Evolutionary conservation across 2,888 invertebrate genomes (phyloP).

Genomic region (Megaustenia siamemsis): DNA sequence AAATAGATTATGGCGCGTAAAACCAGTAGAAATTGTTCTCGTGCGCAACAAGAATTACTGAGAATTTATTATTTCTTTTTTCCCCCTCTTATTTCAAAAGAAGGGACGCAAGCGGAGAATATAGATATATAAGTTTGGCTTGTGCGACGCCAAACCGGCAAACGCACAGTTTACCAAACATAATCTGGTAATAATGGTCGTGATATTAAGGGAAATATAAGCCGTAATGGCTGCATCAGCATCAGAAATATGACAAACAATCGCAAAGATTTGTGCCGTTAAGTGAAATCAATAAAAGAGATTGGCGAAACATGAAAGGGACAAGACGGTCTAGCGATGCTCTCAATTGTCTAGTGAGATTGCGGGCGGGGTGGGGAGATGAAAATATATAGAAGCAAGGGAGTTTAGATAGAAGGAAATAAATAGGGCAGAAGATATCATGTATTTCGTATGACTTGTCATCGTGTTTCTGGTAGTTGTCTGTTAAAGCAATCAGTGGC

Average conservation of each 20-base stretch:
- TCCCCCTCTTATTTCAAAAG: not conserved
- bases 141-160: not conserved
- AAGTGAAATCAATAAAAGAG: not conserved
- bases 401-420: too few species aligned
- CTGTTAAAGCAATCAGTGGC: too few species aligned
- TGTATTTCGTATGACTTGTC: too few species aligned
- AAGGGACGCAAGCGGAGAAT: not conserved
- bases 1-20: constrained; percentile 1
- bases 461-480: too few species aligned
- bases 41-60: not conserved
- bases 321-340: too few species aligned
- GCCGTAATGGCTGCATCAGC: constrained; percentile 6
- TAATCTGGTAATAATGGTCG: not conserved
- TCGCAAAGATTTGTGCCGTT: not conserved
- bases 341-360: too few species aligned
- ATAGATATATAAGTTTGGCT: not conserved
- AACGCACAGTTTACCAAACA: not conserved
- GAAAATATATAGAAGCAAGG: too few species aligned
- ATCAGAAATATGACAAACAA: constrained; percentile 11
- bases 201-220: constrained; percentile 29
- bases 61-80: not conserved
- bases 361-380: too few species aligned
- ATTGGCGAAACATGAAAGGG: not conserved
- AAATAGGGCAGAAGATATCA: too few species aligned
- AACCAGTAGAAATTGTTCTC: not conserved